Base-by-base conservation (phyloP, 2,113 vertebrate genomes). In the Isichthys henryi region DNA sequence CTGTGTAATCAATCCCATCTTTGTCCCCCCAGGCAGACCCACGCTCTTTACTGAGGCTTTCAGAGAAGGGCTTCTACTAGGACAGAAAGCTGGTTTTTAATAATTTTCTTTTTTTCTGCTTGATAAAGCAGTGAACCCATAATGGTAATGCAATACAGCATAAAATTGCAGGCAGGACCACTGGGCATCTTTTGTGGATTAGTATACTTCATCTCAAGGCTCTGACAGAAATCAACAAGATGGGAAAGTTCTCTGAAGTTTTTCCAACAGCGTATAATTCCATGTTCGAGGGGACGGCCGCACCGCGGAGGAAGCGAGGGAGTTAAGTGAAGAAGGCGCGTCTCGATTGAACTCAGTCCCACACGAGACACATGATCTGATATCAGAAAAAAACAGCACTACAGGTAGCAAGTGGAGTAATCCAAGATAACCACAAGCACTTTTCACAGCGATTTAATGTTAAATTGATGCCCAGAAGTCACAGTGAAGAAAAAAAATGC, bases 1-100 rank as follows among this genome's bases (percentile, higher is more conserved):
- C 86, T 89, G 88, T 93, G 94, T 94, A 96, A 96, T 95, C 95
- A 94, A 95, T 95, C 93, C 93, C 92, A 89, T 92, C 92, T 89
- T 88, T 7, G 27, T 74, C 58, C 19, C 93, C 43, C 90, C 70
- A 89, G 85, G 90, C 90, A 89, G 91, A 90, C 58, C 89, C 90
- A 89, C 89, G 35, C 87, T 92, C 90, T 93, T 92, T 89, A 56
- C 52, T 86, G 62, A 70, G 74, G 27, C 52, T 48, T 49, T 56
- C 90, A 82, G 66, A 91, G 91, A 48, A 1, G 23, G 88, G 49
- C 62, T 70, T 9, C 49, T 48, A 88, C 49, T 50, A 88, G 31
- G 27, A 9, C n/a, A 52, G 86, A 88, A 83, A 66, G 35, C 49
- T 88, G 49, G 66, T 43, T 90, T 86, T 89, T 89, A 62, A 48